Base-by-base conservation (phyloP, 2,113 vertebrate species). In the Rhynchopsitta pachyrhyncha region DNA sequence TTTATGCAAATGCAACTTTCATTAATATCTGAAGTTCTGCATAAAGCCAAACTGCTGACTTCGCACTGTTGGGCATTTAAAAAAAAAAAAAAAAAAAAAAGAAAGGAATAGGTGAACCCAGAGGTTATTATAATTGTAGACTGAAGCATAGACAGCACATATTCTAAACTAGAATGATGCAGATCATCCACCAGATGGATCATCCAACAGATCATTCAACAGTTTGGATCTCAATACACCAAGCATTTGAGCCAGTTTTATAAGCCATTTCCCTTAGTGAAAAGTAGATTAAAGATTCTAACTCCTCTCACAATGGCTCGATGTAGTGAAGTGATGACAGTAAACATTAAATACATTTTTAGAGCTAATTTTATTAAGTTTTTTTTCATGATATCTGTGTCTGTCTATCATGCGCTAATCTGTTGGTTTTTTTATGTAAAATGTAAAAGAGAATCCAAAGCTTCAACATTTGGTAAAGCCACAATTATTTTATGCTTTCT, bases 401-500 rank as follows among this genome's bases (percentile, higher is more conserved):
- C 66, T 90, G 11, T 67, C 73, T 92, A 75, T 78, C 25, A 44
- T 66, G 18, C 17, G 20, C 2, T 75, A 78, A 81, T 86, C 18
- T 88, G 28, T 4, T 59, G 46, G 1, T 23, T 49, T 53, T 53
- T 90, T 92, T 39, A 84, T 46, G 11, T 68, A 82, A 87, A 85
- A 94, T 69, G 15, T 57, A 79, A 85, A 93, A 62, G 23, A 71
- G 42, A 75, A 84, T 63, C 31, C 42, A 64, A 95, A 94, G 33
- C 42, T 82, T 93, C 84, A 82, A 24, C 68, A 55, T 93, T 90
- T 88, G 49, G 37, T 84, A 86, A 93, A 67, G 22, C 5, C 55
- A 50, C 49, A 59, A 95, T 94, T 94, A 20, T 93, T 96, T 92
- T 83, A 97, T 94, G 92, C 88, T 91, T 92, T 95, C 91, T 93